Evolutionary conservation across 2,797 vertebrate genomes (phyloP).

Genomic region (Onychomys torridus): DNA sequence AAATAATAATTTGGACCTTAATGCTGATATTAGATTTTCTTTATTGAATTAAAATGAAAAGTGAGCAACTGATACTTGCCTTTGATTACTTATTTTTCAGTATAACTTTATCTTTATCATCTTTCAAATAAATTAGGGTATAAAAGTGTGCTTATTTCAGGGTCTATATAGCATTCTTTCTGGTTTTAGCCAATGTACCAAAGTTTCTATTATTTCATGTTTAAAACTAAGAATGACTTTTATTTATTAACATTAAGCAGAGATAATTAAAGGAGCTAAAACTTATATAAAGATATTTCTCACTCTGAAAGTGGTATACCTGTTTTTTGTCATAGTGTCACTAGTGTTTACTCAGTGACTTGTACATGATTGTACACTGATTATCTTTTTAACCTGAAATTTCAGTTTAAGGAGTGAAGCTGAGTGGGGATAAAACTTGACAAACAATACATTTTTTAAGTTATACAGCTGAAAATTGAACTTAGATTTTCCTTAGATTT

Average conservation of each 20-base stretch:
- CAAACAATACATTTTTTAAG: constrained; percentile 26
- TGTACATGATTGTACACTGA: background rate
- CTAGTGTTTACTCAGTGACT: constrained; percentile 17
- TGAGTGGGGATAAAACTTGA: constrained; percentile 14
- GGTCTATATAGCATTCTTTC: background rate
- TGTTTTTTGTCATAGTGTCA: background rate
- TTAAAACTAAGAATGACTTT: constrained; percentile 55
- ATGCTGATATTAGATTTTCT: constrained; percentile 46
- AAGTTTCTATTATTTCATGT: constrained; percentile 31
- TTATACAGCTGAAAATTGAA: constrained; percentile 45
- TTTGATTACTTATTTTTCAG: background rate
- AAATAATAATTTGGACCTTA: constrained; percentile 40
- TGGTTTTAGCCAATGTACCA: background rate
- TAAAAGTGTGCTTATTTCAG: background rate
- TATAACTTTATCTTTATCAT: background rate
- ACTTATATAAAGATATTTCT: constrained; percentile 40
- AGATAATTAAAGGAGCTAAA: constrained; percentile 46
- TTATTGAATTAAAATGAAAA: constrained; percentile 34
- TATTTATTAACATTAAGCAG: background rate
- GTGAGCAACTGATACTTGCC: background rate
- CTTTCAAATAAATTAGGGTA: background rate
- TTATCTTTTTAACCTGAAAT: constrained; percentile 13
- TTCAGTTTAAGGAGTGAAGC: constrained; percentile 45
- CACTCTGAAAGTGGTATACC: constrained; percentile 6
- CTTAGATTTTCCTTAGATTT: constrained; percentile 46